phyloP scores from a whole-genome alignment of 2,113 vertebrate genomes.

The Sander lucioperca region DNA sequence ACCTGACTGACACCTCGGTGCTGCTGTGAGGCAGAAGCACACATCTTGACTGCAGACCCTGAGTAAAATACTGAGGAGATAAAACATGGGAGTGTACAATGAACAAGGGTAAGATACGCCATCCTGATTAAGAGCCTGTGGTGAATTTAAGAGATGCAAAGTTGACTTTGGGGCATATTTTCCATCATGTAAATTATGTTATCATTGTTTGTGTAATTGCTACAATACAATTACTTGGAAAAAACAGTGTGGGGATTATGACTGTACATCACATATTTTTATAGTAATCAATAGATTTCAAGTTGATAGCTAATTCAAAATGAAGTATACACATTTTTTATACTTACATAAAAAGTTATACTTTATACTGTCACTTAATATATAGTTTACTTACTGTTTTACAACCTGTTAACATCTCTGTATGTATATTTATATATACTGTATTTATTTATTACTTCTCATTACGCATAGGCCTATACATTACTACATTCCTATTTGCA shows the following conservation, averaged over 20 bases:
- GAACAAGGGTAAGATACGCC: slow-evolving; percentile 61
- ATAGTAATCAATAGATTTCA: not conserved
- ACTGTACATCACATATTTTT: not conserved
- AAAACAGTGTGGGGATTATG: not conserved
- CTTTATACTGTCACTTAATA: not conserved
- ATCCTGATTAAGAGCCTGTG: slow-evolving; percentile 6
- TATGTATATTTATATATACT: not conserved
- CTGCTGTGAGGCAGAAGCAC: slow-evolving; percentile 16
- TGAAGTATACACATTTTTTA: not conserved
- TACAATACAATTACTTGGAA: not conserved
- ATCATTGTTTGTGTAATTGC: not conserved
- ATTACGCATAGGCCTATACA: not conserved
- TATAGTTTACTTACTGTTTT: not conserved
- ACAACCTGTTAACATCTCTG: not conserved
- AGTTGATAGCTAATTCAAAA: not conserved
- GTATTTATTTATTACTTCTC: not conserved
- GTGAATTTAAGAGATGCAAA: not conserved
- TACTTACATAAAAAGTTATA: not conserved
- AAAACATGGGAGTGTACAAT: slow-evolving; percentile 68
- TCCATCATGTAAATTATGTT: not conserved
- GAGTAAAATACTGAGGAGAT: slow-evolving; percentile 35
- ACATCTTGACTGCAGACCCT: slow-evolving; percentile 11
- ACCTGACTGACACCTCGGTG: slow-evolving; percentile 29
- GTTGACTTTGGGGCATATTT: not conserved
- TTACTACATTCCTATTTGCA: not conserved